These are phyloP conservation scores for Drosophila borealis DNA, from an alignment of 2,888 invertebrate species.

Conservation along the genomic window DNA sequence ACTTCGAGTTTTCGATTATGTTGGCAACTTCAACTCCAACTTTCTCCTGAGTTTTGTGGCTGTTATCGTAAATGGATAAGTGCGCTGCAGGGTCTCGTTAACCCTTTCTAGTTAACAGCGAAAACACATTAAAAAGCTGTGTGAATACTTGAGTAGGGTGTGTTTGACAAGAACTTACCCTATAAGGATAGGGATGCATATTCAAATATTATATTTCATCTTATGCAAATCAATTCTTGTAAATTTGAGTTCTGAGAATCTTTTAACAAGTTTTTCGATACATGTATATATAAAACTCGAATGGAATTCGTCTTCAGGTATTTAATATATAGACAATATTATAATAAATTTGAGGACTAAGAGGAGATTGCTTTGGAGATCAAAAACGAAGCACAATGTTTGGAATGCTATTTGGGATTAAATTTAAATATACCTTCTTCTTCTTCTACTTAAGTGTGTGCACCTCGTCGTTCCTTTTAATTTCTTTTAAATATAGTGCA, in stretches of 20 bases:
- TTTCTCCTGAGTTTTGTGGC: conserved; percentile 31
- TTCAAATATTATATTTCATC: background rate
- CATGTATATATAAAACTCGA: no score
- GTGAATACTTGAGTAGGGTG: background rate
- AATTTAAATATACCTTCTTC: no score
- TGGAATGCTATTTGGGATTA: no score
- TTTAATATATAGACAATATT: no score
- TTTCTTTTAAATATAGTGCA: background rate
- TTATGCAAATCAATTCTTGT: background rate
- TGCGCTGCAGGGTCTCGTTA: conserved; percentile 45
- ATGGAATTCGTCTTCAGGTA: no score
- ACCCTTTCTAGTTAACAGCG: conserved; percentile 49
- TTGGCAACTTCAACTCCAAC: conserved; percentile 16
- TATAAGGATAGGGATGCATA: background rate
- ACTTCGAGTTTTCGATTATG: conserved; percentile 20
- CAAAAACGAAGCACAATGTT: no score
- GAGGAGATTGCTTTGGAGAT: no score
- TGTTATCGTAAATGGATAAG: conserved; percentile 58
- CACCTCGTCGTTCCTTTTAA: no score
- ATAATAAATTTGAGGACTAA: no score
- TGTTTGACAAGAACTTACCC: conserved; percentile 1
- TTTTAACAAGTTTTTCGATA: no score
- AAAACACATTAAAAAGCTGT: conserved; percentile 47
- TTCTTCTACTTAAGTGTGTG: no score
- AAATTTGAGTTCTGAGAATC: no score